Conservation (phyloP, 2,888 invertebrate species). For the Plagiodera versicolora region DNA sequence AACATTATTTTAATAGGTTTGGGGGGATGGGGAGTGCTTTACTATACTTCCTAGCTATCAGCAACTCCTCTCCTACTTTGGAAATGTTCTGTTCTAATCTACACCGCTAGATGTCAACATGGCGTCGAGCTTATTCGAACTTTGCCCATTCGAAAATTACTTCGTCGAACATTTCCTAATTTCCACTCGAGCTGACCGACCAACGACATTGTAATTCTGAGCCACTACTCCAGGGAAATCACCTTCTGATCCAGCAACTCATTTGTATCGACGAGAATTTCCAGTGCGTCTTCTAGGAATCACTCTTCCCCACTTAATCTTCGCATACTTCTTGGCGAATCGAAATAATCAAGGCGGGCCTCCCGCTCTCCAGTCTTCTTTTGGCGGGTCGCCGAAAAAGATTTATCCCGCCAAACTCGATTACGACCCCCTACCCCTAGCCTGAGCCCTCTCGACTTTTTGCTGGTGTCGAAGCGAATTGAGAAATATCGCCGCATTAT, state of each 20-base stretch:
- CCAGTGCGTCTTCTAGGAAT: too few relatives aligned
- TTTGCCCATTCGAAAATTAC: background rate
- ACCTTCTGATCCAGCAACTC: background rate
- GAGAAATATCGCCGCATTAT: constrained; percentile 39
- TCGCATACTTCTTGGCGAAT: background rate
- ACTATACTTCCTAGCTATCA: background rate
- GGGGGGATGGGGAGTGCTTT: too few relatives aligned
- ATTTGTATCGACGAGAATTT: too few relatives aligned
- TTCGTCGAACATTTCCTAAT: background rate
- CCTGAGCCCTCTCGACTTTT: constrained; percentile 34
- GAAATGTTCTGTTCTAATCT: background rate
- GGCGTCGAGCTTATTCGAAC: background rate
- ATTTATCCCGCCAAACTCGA: constrained; percentile 40
- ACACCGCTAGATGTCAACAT: background rate
- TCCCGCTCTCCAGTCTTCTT: constrained; percentile 36
- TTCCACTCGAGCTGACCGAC: background rate
- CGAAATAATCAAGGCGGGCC: constrained; percentile 7
- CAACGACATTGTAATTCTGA: background rate
- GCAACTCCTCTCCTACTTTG: background rate
- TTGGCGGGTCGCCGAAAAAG: constrained; percentile 27
- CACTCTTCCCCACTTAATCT: too few relatives aligned
- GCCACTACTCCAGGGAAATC: background rate
- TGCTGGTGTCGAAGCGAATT: constrained; percentile 35
- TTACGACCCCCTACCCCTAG: constrained; percentile 35
- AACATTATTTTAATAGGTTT: too few relatives aligned